Base-by-base conservation (phyloP, 2,888 invertebrate species). In the Trichogramma evanescens region DNA sequence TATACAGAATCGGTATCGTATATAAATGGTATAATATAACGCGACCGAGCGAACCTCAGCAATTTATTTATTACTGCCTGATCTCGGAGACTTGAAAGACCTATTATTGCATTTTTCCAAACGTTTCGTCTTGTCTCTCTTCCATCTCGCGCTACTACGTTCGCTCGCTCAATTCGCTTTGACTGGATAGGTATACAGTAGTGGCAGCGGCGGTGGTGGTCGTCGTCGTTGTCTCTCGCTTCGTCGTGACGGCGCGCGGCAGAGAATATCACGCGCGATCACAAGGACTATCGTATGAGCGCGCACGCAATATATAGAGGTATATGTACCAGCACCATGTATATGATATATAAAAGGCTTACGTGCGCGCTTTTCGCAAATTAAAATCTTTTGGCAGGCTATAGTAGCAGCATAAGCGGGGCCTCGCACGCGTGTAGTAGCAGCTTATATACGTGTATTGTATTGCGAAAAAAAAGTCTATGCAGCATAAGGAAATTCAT, bases 21-120 rank as follows among this genome's bases (percentile, higher is more conserved):
- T 26, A 26, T 26, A 2, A 26, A 26, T 26, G 26, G 26, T 26
- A 1, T 26, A 26, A 3, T 26, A 26, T 26, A 26, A 26, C 70
- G 51, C 7, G 52, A 5, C 39, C 10, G 52, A 44, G 59, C 59
- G 61, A 45, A 56, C 71, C 75, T 74, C 73, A 76, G 75, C 75
- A 77, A 77, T 77, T 77, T 77, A 77, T 77, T 77, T 77, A 77
- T 77, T 77, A 76, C 74, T 73, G 71, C 70, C 70, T 26, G 26
- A 26, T 26, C 26, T 26, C 3, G 26, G 26, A 2, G 3, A 26
- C 26, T 67, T 71, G 66, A 68, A 69, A 72, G 69, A 71, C 69
- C 74, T 73, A 73, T 75, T 77, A 76, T 75, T 77, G 73, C 75
- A 75, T 76, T 74, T 75, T 75, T 74, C 70, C 71, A 74, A 75